Evolutionary conservation across 2,113 vertebrate genomes (phyloP).

Genomic region (Eudyptes chrysolophus): DNA sequence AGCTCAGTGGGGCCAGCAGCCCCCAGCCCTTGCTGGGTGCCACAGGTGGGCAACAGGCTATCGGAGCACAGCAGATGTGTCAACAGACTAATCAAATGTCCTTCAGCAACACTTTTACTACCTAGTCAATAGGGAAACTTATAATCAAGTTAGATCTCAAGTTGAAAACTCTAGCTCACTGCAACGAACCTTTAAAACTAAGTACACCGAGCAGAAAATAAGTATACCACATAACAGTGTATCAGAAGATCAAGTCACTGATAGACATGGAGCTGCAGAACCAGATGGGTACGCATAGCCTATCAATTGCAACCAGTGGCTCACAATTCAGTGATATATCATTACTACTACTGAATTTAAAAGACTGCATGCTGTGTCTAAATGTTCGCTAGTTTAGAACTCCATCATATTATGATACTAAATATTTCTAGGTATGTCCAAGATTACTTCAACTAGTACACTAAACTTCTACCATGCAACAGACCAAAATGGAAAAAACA

Average conservation of each 20-base stretch:
- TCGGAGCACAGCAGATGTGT: background rate
- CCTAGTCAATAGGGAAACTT: background rate
- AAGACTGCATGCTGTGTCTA: background rate
- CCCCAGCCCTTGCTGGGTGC: background rate
- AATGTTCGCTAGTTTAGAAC: background rate
- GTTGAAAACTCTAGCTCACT: background rate
- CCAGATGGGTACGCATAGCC: background rate
- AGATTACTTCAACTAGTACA: background rate
- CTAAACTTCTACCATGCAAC: background rate
- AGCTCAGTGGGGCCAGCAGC: background rate
- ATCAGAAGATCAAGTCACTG: background rate
- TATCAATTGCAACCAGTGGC: background rate
- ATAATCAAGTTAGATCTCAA: background rate
- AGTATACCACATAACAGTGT: background rate
- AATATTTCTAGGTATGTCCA: background rate
- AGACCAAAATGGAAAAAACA: background rate
- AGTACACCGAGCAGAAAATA: background rate
- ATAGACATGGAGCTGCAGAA: background rate
- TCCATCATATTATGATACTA: background rate
- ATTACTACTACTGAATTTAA: background rate
- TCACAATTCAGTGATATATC: background rate
- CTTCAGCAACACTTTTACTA: background rate
- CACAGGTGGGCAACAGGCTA: fast-evolving
- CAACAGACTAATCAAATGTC: background rate
- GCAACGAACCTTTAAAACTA: background rate